These are phyloP conservation scores for Charaxes varanes DNA, from an alignment of 1,140 invertebrate genomes.

Conservation along the genomic window DNA sequence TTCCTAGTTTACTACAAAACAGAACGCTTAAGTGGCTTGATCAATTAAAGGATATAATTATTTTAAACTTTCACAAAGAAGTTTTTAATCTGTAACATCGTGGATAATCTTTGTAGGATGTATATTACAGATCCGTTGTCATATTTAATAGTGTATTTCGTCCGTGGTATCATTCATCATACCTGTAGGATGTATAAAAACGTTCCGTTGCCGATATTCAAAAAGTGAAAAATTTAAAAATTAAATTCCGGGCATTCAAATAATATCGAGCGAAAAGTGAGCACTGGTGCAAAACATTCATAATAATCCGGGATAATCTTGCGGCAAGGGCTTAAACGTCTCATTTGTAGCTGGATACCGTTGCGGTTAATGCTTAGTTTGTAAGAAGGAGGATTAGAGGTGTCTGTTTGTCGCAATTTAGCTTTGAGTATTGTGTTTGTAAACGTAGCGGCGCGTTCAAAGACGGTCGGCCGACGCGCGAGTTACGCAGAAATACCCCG, in stretches of 20 bases:
- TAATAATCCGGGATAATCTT: slow-evolving; percentile 59
- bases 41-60: not conserved
- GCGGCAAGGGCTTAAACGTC: slow-evolving; percentile 50
- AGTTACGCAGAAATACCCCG: slow-evolving; percentile 42
- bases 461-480: slow-evolving; percentile 22
- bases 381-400: slow-evolving; percentile 56
- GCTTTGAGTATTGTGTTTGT: slow-evolving; percentile 27
- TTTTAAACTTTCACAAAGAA: slow-evolving; percentile 44
- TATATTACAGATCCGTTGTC: slow-evolving; percentile 18
- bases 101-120: slow-evolving; percentile 14
- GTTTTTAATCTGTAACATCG: slow-evolving; percentile 25
- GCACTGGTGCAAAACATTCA: slow-evolving; percentile 47
- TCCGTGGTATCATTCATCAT: too few relatives aligned
- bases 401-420: slow-evolving; percentile 50
- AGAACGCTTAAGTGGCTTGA: not conserved
- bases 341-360: slow-evolving; percentile 56
- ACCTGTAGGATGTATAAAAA: too few relatives aligned
- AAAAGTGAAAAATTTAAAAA: slow-evolving; percentile 28
- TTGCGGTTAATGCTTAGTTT: slow-evolving; percentile 48
- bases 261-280: slow-evolving; percentile 40
- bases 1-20: too few relatives aligned
- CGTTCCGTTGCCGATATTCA: too few relatives aligned
- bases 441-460: slow-evolving; percentile 26
- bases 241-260: too few relatives aligned
- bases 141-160: slow-evolving; percentile 38